These are phyloP conservation scores for Leptodactylus fallax DNA, from an alignment of 2,797 vertebrate species.

Conservation along the genomic window DNA sequence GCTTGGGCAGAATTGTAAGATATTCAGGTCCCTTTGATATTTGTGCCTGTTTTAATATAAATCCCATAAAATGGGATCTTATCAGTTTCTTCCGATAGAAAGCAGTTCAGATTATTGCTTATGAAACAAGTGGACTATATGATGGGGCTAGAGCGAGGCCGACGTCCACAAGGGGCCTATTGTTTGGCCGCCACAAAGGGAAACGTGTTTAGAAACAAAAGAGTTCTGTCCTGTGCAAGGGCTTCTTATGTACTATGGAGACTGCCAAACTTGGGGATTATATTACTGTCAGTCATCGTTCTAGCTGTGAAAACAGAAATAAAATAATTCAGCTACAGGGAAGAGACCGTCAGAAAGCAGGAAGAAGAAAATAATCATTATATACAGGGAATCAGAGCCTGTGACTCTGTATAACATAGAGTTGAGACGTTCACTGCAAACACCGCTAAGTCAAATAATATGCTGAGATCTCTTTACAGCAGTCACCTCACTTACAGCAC, in stretches of 20 bases:
- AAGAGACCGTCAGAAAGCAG: not conserved
- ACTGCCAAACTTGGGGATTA: not conserved
- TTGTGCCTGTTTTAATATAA: not conserved
- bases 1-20: too few relatives aligned
- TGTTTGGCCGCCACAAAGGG: constrained; percentile 3
- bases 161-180: not conserved
- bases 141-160: not conserved
- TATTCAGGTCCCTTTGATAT: not conserved
- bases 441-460: too few relatives aligned
- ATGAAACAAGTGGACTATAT: not conserved
- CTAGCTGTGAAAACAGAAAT: not conserved
- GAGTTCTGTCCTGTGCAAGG: not conserved
- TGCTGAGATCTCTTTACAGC: too few relatives aligned
- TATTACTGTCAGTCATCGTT: constrained; percentile 15
- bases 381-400: too few relatives aligned
- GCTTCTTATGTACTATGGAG: not conserved
- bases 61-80: too few relatives aligned
- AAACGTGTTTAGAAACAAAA: not conserved
- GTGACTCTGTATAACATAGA: too few relatives aligned
- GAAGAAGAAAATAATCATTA: too few relatives aligned
- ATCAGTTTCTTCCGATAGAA: not conserved
- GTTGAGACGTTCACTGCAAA: too few relatives aligned
- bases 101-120: not conserved
- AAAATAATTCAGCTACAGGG: not conserved
- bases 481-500: too few relatives aligned